Conservation (phyloP, 2,113 vertebrate species). For the Eptatretus burgeri region DNA sequence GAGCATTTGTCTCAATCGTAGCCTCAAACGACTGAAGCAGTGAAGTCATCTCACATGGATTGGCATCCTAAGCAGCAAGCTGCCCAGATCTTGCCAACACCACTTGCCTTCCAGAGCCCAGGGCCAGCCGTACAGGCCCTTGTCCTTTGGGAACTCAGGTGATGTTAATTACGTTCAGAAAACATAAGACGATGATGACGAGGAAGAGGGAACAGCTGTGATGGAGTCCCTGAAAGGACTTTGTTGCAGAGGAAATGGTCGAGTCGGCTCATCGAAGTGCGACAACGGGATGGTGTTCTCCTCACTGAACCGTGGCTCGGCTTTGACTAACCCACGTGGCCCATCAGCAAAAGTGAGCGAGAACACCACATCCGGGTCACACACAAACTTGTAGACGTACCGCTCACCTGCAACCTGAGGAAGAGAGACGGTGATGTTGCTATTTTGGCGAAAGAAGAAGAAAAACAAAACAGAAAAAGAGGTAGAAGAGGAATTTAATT, state of each 20-base stretch:
- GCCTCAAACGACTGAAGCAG: too few species aligned
- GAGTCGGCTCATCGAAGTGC: constrained; percentile 41
- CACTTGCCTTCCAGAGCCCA: too few species aligned
- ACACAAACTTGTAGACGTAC: constrained; percentile 91
- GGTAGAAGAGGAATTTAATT: neutral
- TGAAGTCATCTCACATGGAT: too few species aligned
- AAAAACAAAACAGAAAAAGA: neutral
- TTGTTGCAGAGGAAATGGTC: neutral
- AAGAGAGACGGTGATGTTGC: constrained; percentile 4
- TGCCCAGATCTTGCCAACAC: too few species aligned
- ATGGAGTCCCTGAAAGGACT: too few species aligned
- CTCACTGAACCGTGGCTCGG: constrained; percentile 48
- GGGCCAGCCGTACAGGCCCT: too few species aligned
- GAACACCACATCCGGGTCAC: constrained; percentile 69
- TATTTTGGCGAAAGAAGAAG: neutral
- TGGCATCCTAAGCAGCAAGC: too few species aligned
- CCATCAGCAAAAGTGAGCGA: constrained; percentile 93
- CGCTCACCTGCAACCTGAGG: constrained; percentile 59
- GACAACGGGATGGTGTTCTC: constrained; percentile 79
- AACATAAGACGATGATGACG: too few species aligned
- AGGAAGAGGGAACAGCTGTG: too few species aligned
- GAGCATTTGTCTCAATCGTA: too few species aligned
- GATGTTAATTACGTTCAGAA: too few species aligned
- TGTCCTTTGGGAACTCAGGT: too few species aligned
- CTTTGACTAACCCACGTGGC: constrained; percentile 66